These are phyloP conservation scores for Tachyglossus aculeatus DNA, from an alignment of 2,797 vertebrate species.

Conservation along the genomic window DNA sequence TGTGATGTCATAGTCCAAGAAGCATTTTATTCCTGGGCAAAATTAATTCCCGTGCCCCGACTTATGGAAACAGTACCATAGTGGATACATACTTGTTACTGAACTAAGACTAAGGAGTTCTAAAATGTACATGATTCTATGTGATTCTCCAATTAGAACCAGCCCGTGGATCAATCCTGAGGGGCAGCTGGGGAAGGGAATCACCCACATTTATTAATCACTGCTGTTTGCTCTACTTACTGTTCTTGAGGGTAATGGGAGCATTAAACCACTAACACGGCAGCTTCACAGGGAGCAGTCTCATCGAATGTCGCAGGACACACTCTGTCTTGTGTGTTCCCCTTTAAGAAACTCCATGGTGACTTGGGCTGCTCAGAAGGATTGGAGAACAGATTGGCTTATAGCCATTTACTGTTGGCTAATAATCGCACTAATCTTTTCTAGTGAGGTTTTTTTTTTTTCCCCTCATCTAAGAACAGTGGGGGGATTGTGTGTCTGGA, in stretches of 20 bases:
- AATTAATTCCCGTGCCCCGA: not conserved
- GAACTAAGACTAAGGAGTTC: not conserved
- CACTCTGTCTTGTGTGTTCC: conserved; percentile 17
- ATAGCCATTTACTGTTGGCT: conserved; percentile 44
- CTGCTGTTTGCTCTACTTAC: not conserved
- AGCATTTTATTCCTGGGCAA: not conserved
- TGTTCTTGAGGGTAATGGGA: conserved; percentile 11
- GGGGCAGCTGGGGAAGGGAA: not conserved
- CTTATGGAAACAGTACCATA: too few relatives aligned
- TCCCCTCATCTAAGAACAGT: conserved; percentile 33
- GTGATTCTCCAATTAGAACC: not conserved
- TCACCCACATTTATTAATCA: not conserved
- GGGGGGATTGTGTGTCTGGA: conserved; percentile 34
- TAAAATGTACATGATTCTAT: not conserved
- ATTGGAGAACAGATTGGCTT: conserved; percentile 38
- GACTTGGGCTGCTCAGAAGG: conserved; percentile 1
- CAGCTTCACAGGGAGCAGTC: not conserved
- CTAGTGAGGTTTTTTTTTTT: not conserved
- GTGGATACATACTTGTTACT: not conserved
- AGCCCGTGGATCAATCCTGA: not conserved
- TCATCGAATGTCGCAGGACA: not conserved
- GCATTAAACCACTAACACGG: not conserved
- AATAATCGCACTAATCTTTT: conserved; percentile 44
- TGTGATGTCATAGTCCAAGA: not conserved
- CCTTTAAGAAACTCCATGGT: conserved; percentile 29